Evolutionary conservation across 1,140 invertebrate species (phyloP), one percentile per base, ranked within the genome.

Genomic region (Wasmannia auropunctata): DNA sequence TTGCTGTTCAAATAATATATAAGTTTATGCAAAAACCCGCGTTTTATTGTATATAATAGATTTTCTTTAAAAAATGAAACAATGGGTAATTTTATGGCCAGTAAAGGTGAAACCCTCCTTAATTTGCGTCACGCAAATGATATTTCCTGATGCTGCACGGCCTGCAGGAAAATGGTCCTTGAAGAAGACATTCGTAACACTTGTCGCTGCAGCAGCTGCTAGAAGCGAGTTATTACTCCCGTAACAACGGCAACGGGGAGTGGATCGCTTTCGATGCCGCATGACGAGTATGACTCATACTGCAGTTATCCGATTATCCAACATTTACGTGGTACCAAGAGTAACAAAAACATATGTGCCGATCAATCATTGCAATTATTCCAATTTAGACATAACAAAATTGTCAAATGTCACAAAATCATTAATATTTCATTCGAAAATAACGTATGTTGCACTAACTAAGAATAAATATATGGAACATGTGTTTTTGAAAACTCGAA

Each of bases 181-280:
- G 75, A 87, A 87, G 86, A 90, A 88, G 76, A 90, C 86, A 90
- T 90, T 90, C 76, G 86, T 90, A 90, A 90, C 89, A 90, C 88
- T 90, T 90, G 89, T 90, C 89, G 89, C 81, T 58, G 86, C 76
- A 34, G 67, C 89, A 90, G 89, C 86, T 90, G 89, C 80, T 74
- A 75, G 85, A 22, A 86, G 86, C 80, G 83, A 90, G 88, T 88
- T 90, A 90, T 90, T 90, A 87, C 80, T 88, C 70, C 77, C 65
- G 46, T 88, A 88, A 90, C 83, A 90, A 88, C 72, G 86, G 58
- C 70, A 75, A 90, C 62, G 62, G 67, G 81, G 75, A n/a, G 51
- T 34, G 81, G 58, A 89, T 79, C 54, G 58, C 87, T 90, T 87
- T 65, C 76, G 75, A 79, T 72, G 51, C 31, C 51, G 54, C 49